Evolutionary conservation across 1,140 invertebrate species (phyloP), one percentile per base, ranked within the genome.

Genomic region (Mylabris phalerata): DNA sequence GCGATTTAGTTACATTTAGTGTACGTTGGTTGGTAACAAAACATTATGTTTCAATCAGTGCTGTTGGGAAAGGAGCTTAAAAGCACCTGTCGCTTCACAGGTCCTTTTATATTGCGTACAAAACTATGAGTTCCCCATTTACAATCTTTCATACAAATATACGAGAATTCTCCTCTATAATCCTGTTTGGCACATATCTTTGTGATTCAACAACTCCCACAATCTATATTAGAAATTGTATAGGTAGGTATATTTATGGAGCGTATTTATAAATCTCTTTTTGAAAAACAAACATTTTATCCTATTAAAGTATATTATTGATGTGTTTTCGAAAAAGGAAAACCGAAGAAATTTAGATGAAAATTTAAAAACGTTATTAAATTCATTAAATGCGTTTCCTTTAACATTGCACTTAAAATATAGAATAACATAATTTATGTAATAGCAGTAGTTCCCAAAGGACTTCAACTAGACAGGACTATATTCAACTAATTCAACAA

Each of bases 401-500:
- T 32, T 7, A 7, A 4, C 32, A 32, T 32, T 19, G 19, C 32
- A 32, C 32, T 32, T 32, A 32, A 32, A 32, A 32, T 32, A 32
- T 32, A 32, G 32, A 54, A 54, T 46, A 54, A 46, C 19, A 54
- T 54, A 54, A 54, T 45, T 54, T 46, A 54, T 54, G 51, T 42
- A 54, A 46, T 46, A 45, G 43, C 46, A 45, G 44, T 46, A 46
- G 26, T 42, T 45, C 26, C 51, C 43, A 13, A 32, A 54, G 51
- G n/a, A 32, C 46, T 19, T 54, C 51, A 46, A 44, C 46, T 42
- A 54, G 51, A 54, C 51, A 54, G 51, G 39, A 45, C 46, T 38
- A 42, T 45, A 54, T 54, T 54, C 51, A 54, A 54, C 51, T 54
- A 54, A 54, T 54, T 54, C 51, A 54, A 54, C 51, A 54, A 45